A percentile compares a stretch with the other conserved stretches of the same genome.
Conservation (phyloP, 1,140 invertebrate genomes). For the Scaptomyza graminum region DNA sequence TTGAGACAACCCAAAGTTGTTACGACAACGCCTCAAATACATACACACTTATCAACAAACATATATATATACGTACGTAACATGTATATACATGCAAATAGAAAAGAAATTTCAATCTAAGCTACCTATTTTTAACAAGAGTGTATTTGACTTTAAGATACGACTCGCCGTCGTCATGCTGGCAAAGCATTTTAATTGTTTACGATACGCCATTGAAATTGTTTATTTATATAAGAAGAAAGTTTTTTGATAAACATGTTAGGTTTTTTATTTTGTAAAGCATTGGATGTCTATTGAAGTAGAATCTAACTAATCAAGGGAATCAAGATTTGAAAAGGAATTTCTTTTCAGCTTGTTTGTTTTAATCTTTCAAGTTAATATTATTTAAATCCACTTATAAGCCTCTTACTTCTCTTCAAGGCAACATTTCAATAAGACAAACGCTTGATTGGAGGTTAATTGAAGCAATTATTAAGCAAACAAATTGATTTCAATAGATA, state of each 20-base stretch:
- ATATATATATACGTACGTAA: not conserved
- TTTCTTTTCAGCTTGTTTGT: too few relatives aligned
- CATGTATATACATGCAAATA: constrained; percentile 11
- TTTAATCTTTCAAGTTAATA: too few relatives aligned
- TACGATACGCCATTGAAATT: not conserved
- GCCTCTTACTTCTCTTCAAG: too few relatives aligned
- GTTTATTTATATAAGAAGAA: not conserved
- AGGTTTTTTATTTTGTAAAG: not conserved
- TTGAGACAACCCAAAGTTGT: constrained; percentile 47
- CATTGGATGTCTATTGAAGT: too few relatives aligned
- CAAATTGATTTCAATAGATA: not conserved
- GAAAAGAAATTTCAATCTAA: constrained; percentile 18
- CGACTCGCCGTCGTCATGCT: constrained; percentile 32
- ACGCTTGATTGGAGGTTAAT: too few relatives aligned
- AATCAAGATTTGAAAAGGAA: too few relatives aligned
- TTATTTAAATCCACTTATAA: too few relatives aligned
- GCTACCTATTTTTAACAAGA: constrained; percentile 10
- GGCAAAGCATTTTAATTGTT: constrained; percentile 59
- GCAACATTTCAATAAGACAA: too few relatives aligned
- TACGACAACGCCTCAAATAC: constrained; percentile 12
- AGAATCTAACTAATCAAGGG: too few relatives aligned
- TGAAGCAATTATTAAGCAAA: too few relatives aligned
- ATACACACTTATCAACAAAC: constrained; percentile 1
- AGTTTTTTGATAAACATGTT: not conserved
- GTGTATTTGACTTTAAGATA: constrained; percentile 1